Evolutionary conservation across 2,888 invertebrate species (phyloP), one percentile per base, ranked within the genome.

Genomic region (Crematogaster levior): DNA sequence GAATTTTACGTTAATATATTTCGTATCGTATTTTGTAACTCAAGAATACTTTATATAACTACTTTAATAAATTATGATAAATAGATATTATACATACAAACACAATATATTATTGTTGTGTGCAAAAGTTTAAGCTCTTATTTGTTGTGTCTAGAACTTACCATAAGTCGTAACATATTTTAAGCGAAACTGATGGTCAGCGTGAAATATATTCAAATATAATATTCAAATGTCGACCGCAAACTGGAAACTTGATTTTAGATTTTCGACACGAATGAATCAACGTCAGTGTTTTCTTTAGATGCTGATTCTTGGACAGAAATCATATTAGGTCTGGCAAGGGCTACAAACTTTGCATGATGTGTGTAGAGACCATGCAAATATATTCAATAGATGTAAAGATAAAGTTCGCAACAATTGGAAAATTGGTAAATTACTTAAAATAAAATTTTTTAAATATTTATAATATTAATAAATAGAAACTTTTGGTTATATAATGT

Each of bases 151-250:
- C 40, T 40, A 24, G 10, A 43, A 43, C 10, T 75, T 27, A 27
- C 51, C 68, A 30, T 12, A 43, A 43, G 53, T 77, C 12, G 53
- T 66, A 66, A 66, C 30, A 56, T 66, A 56, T 56, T 79, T 79
- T 79, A 79, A 77, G 56, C 68, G 56, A 81, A 77, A 74, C 61
- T 63, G 72, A 56, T 80, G 60, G 83, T 43, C 51, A 30, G 61
- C 80, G 68, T 90, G 89, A 92, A 89, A 91, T 92, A 91, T 92
- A 92, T 93, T 93, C 92, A 91, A 92, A 92, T 87, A 87, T 83
- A 91, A 92, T 93, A 93, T 93, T 93, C 93, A 93, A 93, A 93
- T 92, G 90, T 88, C 88, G 91, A 89, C 91, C 91, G 87, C 86
- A 89, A 89, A 88, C 86, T 86, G 86, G 73, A 88, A 92, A 93